These are phyloP conservation scores for Morelia viridis DNA, from an alignment of 2,797 vertebrate species.

Conservation along the genomic window DNA sequence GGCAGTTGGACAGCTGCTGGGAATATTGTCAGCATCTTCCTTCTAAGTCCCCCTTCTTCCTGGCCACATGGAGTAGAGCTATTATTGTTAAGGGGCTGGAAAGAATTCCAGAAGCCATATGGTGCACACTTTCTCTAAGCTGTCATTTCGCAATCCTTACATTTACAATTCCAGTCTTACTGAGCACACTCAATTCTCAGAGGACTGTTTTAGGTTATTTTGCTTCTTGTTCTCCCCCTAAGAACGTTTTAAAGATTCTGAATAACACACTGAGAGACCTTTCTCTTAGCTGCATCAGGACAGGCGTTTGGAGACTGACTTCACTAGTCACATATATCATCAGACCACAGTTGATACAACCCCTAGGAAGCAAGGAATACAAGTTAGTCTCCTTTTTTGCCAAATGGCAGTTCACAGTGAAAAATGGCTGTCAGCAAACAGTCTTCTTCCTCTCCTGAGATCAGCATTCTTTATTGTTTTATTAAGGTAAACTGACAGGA, in stretches of 20 bases:
- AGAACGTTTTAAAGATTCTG: background rate
- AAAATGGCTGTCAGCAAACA: slow-evolving; percentile 51
- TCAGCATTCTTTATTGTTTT: slow-evolving; percentile 48
- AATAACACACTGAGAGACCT: background rate
- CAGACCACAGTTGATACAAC: slow-evolving; percentile 33
- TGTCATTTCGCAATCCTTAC: too few relatives aligned
- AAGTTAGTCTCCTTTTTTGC: slow-evolving; percentile 29
- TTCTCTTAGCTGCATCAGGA: background rate
- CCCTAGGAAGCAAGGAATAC: slow-evolving; percentile 48
- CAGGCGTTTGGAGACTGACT: background rate
- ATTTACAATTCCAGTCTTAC: background rate
- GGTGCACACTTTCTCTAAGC: background rate
- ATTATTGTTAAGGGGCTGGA: background rate
- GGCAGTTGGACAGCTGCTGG: background rate
- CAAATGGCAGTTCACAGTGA: slow-evolving; percentile 55
- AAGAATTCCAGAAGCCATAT: background rate
- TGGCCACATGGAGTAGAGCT: background rate
- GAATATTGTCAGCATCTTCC: background rate
- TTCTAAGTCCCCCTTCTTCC: background rate
- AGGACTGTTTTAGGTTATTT: background rate
- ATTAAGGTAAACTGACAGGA: slow-evolving; percentile 48
- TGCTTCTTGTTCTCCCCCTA: background rate
- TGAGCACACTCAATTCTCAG: background rate
- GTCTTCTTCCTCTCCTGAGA: background rate
- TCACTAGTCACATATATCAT: slow-evolving; percentile 18